Evolutionary conservation across 64 coral and sea anemone genomes (phyloP).

Genomic region (Pocillopora verrucosa): DNA sequence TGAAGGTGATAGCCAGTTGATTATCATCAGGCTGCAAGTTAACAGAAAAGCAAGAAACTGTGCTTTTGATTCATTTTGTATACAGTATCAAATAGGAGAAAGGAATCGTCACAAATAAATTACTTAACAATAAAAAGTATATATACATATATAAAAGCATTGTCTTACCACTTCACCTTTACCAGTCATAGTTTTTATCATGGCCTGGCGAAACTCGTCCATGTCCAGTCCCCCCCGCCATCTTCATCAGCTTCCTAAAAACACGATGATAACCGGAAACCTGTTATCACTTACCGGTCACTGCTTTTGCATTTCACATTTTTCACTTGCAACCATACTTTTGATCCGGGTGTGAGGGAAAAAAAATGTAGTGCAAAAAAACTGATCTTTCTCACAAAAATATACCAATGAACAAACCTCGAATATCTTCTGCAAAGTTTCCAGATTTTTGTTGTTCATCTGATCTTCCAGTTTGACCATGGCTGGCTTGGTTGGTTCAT

Average conservation of each 20-base stretch:
- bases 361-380: no score
- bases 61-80: neutral
- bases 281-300: neutral
- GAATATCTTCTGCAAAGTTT: constrained; percentile 91
- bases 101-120: neutral
- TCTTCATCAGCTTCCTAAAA: constrained; percentile 96
- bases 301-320: no score
- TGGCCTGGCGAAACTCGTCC: constrained; percentile 91
- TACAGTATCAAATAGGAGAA: neutral
- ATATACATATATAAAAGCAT: no score
- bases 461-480: constrained; percentile 88
- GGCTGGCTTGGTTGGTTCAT: neutral
- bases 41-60: neutral
- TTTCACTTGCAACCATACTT: no score
- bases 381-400: no score
- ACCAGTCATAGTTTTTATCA: constrained; percentile 89
- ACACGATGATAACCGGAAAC: neutral
- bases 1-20: constrained; percentile 94
- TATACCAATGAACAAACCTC: constrained; percentile 45
- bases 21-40: constrained; percentile 79
- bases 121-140: neutral
- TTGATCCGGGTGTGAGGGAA: no score
- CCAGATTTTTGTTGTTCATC: constrained; percentile 96
- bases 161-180: constrained; percentile 73
- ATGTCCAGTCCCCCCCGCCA: constrained; percentile 95